Evolutionary conservation across 2,797 vertebrate genomes (phyloP).

Genomic region (Hirundo rustica): DNA sequence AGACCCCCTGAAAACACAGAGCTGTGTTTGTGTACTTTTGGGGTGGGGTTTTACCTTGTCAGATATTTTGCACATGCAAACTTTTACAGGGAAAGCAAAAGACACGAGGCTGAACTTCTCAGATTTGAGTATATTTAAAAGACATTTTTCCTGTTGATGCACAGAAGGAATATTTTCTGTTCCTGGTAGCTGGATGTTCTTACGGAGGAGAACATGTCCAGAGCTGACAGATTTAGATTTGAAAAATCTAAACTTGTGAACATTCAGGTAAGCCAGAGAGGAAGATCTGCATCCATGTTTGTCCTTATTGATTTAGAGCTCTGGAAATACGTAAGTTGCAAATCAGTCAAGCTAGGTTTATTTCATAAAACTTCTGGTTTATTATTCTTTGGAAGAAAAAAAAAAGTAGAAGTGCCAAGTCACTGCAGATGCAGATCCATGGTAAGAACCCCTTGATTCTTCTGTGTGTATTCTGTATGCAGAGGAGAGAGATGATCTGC

Average conservation of each 20-base stretch:
- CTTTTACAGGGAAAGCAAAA: not conserved
- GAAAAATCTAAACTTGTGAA: not conserved
- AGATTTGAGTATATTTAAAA: not conserved
- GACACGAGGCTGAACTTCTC: not conserved
- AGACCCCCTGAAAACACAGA: not conserved
- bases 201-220: not conserved
- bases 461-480: not conserved
- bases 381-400: not conserved
- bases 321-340: not conserved
- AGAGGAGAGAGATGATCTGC: not conserved
- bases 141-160: not conserved
- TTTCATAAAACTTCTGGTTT: slow-evolving; percentile 13
- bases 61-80: not conserved
- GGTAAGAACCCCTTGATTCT: not conserved
- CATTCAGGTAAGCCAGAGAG: not conserved
- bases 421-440: not conserved
- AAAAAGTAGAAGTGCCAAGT: not conserved
- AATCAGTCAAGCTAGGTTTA: not conserved
- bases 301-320: not conserved
- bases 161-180: not conserved
- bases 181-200: not conserved
- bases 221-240: not conserved
- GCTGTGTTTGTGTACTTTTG: not conserved
- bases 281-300: not conserved
- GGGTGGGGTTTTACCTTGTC: not conserved